Evolutionary conservation across 2,113 vertebrate species (phyloP), one percentile per base, ranked within the genome.

Genomic region (Alosa alosa): DNA sequence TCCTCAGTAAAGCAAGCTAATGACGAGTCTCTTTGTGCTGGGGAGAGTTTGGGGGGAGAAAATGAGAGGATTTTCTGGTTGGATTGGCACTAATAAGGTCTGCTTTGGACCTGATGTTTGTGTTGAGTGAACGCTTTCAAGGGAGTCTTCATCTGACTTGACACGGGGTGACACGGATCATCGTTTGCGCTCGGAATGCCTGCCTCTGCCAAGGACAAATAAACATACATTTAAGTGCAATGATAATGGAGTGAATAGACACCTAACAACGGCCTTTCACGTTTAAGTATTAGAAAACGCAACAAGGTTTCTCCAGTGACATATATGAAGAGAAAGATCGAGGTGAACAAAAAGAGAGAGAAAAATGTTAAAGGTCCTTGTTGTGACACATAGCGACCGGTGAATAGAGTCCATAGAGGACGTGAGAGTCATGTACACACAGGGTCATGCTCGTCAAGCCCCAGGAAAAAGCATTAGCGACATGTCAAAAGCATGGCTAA

Each of bases 31-130:
- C 81, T 39, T 60, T 78, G 55, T 82, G 45, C 64, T 52, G 81
- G 50, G 47, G 88, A 39, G 22, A 5, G 25, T 78, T 13, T 64
- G 60, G 22, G 13, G 68, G 25, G 72, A 15, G 17, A 49, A 68
- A 86, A 92, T 88, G 88, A 93, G 90, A 90, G 91, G 92, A 94
- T 94, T 92, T 95, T 94, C 93, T 93, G 93, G 90, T 91, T 93
- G 93, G 90, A 87, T 94, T 92, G 88, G 85, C 89, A 88, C 87
- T 84, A 94, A 92, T 91, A 82, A 84, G 52, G 88, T 90, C 89
- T 92, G 87, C 91, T 91, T 83, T 31, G 41, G 41, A 41, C 85
- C 87, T 72, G 82, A 84, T 86, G 86, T 91, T 83, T 86, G 85
- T 1, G 85, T 85, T 92, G 90, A 95, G 90, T 93, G 92, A 93